A percentile compares a stretch with the other conserved stretches of the same genome.
Conservation (phyloP, 1,140 invertebrate genomes). For the Drosophila sproati region DNA sequence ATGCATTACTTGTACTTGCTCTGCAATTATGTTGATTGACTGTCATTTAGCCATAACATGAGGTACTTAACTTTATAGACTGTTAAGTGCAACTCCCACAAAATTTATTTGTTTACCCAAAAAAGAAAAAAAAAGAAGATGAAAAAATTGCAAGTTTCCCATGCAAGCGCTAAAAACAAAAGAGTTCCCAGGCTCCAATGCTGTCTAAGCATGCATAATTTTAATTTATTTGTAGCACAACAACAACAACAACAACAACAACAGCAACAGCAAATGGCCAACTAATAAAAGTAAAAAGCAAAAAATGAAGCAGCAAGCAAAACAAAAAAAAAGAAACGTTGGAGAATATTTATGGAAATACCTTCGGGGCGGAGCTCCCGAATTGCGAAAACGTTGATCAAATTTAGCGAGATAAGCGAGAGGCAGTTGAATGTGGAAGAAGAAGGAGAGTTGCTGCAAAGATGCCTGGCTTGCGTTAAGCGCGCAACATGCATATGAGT, state of each 20-base stretch:
- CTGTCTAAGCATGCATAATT: conserved; percentile 80
- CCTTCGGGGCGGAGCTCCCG: conserved; percentile 82
- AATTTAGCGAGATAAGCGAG: conserved; percentile 78
- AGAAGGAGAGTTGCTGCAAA: conserved; percentile 53
- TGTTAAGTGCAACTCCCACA: conserved; percentile 34
- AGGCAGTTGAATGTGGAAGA: conserved; percentile 3
- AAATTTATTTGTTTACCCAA: conserved; percentile 33
- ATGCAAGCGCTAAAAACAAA: conserved; percentile 35
- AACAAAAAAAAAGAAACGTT: conserved; percentile 2
- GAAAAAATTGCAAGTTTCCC: conserved; percentile 55
- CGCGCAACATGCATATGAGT: conserved; percentile 70
- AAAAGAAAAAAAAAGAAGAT: background rate
- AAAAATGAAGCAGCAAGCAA: conserved; percentile 30
- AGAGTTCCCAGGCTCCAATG: conserved; percentile 66
- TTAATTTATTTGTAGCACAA: conserved; percentile 81
- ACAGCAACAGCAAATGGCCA: conserved; percentile 46
- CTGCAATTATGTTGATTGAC: conserved; percentile 5
- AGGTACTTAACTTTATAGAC: conserved; percentile 1
- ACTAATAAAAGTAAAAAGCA: conserved; percentile 76
- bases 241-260: conserved; percentile 38
- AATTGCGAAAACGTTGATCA: conserved; percentile 83
- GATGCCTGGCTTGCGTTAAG: conserved; percentile 24
- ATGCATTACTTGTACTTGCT: background rate
- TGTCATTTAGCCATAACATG: background rate
- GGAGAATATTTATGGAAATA: conserved; percentile 80